Conservation (phyloP, 2,888 invertebrate species). For the Hirtodrosophila histrioides region DNA sequence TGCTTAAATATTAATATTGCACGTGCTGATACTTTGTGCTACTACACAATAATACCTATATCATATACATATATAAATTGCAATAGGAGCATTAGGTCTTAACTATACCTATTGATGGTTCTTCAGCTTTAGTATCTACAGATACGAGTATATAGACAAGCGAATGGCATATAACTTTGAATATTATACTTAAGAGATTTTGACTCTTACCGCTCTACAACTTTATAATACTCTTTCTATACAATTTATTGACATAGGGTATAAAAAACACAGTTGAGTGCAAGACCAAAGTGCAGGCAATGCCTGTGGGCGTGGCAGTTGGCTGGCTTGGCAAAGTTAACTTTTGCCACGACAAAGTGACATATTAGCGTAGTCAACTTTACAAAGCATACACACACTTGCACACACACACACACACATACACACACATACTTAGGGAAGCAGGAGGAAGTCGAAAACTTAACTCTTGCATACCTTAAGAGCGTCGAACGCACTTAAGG, state of each 20-base stretch:
- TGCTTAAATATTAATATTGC: too few relatives aligned
- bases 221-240: too few relatives aligned
- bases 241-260: slow-evolving; percentile 13
- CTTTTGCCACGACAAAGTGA: slow-evolving; percentile 78
- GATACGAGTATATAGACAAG: too few relatives aligned
- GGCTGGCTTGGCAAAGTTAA: slow-evolving; percentile 68
- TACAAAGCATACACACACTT: slow-evolving; percentile 53
- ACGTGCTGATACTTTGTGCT: too few relatives aligned
- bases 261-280: slow-evolving; percentile 64
- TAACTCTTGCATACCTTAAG: slow-evolving; percentile 52
- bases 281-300: slow-evolving; percentile 63
- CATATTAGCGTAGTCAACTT: slow-evolving; percentile 78
- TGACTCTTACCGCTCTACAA: too few relatives aligned
- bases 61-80: too few relatives aligned
- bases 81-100: too few relatives aligned
- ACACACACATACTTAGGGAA: neutral
- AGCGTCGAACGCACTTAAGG: slow-evolving; percentile 60
- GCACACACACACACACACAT: slow-evolving; percentile 5
- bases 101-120: too few relatives aligned
- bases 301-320: slow-evolving; percentile 57
- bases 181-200: too few relatives aligned
- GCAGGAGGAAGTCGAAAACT: slow-evolving; percentile 31
- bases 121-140: too few relatives aligned
- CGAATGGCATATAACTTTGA: too few relatives aligned
- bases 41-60: too few relatives aligned